phyloP scores from a whole-genome alignment of 2,888 invertebrate genomes.

The Tipula vernalis region DNA sequence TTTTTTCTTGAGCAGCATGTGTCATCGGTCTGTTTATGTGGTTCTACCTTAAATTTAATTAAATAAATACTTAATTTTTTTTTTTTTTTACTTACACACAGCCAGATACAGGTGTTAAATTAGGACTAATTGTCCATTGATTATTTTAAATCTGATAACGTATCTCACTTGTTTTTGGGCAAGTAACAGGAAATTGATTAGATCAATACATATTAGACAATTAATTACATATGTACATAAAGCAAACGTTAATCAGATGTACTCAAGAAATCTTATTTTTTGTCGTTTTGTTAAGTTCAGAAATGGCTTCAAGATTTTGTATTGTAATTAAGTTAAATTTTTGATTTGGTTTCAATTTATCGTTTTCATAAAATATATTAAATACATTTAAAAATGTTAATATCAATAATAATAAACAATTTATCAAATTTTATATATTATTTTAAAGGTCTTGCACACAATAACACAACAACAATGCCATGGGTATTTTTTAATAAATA shows the following conservation, averaged over 20 bases:
- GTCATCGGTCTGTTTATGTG: too few species aligned
- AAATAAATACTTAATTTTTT: too few species aligned
- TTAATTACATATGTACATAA: too few species aligned
- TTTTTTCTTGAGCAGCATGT: too few species aligned
- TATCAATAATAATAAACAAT: background rate
- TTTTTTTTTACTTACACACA: too few species aligned
- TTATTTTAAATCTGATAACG: background rate
- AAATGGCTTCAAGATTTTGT: too few species aligned
- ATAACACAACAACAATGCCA: conserved; percentile 32
- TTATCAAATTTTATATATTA: background rate
- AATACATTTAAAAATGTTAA: background rate
- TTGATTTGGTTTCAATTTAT: background rate
- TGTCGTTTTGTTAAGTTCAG: too few species aligned
- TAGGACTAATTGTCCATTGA: background rate
- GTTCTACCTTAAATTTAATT: too few species aligned
- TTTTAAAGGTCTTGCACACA: background rate
- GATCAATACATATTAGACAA: background rate
- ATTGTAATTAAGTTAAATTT: background rate
- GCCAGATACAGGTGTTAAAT: background rate
- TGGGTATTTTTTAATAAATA: conserved; percentile 36
- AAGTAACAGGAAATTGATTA: background rate
- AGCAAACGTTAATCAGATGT: too few species aligned
- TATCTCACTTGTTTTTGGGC: background rate
- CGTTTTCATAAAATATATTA: background rate
- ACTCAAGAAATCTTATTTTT: too few species aligned